phyloP scores from a whole-genome alignment of 2,797 vertebrate genomes.

The Enteromius thamalakanensis region DNA sequence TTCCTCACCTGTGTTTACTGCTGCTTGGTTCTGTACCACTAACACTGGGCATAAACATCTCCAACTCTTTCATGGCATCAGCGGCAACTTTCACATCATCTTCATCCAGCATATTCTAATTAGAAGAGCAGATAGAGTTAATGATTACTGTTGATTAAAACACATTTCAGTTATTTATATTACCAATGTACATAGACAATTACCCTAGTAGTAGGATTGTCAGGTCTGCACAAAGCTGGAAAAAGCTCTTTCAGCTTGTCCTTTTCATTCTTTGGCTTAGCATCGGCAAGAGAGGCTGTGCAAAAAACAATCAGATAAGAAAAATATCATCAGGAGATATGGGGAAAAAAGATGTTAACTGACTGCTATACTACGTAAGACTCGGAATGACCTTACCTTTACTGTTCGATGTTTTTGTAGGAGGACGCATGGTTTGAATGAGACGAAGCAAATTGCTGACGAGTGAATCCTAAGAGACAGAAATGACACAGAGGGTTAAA shows the following conservation, averaged over 20 bases:
- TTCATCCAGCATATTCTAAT: conserved; percentile 87
- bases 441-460: conserved; percentile 91
- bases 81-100: conserved; percentile 96
- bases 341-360: background rate
- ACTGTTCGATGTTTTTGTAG: conserved; percentile 80
- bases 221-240: conserved; percentile 89
- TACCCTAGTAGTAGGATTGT: conserved; percentile 87
- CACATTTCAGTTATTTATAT: background rate
- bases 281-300: conserved; percentile 69
- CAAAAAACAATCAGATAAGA: conserved; percentile 16
- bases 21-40: conserved; percentile 76
- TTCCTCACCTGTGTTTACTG: conserved; percentile 80
- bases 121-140: background rate
- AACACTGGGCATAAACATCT: conserved; percentile 92
- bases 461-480: conserved; percentile 86
- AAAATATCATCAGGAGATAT: background rate
- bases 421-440: conserved; percentile 96
- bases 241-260: conserved; percentile 91
- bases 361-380: background rate
- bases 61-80: conserved; percentile 92
- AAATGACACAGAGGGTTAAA: background rate
- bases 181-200: background rate
- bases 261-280: conserved; percentile 86
- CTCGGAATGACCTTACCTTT: conserved; percentile 76
- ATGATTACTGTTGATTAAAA: background rate